These are phyloP conservation scores for Agrypnus murinus DNA, from an alignment of 2,888 invertebrate genomes.

Conservation along the genomic window DNA sequence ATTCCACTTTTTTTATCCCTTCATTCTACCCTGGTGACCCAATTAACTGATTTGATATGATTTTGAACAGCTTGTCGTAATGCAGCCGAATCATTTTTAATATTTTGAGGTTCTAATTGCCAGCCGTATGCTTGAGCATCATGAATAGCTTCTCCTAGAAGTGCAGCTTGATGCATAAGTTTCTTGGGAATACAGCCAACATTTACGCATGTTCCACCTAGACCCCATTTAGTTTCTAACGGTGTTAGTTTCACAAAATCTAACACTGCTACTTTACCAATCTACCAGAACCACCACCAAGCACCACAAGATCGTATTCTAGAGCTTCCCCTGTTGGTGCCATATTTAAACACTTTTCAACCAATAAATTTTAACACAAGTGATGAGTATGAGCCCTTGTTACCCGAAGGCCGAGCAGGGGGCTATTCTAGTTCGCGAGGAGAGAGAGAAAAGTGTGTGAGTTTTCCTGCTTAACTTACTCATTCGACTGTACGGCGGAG, in stretches of 20 bases:
- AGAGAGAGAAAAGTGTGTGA: too few species aligned
- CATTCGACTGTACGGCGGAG: too few species aligned
- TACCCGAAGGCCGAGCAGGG: too few species aligned
- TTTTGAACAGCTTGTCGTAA: slow-evolving; percentile 87
- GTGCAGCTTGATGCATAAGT: slow-evolving; percentile 96
- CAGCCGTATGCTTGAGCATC: slow-evolving; percentile 88
- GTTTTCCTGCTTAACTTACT: too few species aligned
- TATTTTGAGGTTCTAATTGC: slow-evolving; percentile 78
- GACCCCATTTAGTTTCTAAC: slow-evolving; percentile 93
- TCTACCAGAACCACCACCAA: slow-evolving; percentile 98
- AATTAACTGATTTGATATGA: slow-evolving; percentile 96
- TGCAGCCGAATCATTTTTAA: slow-evolving; percentile 83
- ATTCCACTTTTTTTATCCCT: slow-evolving; percentile 92
- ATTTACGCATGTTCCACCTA: slow-evolving; percentile 98
- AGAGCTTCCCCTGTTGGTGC: slow-evolving; percentile 71
- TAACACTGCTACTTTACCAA: slow-evolving; percentile 89
- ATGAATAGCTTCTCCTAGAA: slow-evolving; percentile 88
- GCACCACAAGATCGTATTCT: slow-evolving; percentile 94
- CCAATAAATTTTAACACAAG: slow-evolving; percentile 1
- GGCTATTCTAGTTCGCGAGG: too few species aligned
- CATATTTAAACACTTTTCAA: slow-evolving; percentile 24
- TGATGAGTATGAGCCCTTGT: too few species aligned
- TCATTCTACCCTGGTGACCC: slow-evolving; percentile 94
- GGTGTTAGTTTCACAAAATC: slow-evolving; percentile 92
- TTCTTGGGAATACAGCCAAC: slow-evolving; percentile 99